Percentiles rank a stretch among this genome's conserved stretches.
Conservation (phyloP, 2,888 invertebrate genomes). For the Thera obeliscata region DNA sequence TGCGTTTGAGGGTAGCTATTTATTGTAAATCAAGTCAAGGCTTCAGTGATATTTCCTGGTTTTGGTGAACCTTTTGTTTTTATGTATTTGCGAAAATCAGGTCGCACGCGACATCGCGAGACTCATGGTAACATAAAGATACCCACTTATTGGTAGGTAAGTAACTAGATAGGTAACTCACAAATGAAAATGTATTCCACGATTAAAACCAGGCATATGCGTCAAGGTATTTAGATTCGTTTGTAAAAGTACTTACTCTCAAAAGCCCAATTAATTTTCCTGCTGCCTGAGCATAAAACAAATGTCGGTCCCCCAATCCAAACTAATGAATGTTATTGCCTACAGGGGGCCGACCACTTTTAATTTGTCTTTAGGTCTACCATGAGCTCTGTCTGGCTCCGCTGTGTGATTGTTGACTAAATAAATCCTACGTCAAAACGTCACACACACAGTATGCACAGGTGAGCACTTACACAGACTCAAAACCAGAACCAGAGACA, state of each 20-base stretch:
- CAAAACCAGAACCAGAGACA: no score
- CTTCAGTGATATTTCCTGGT: neutral
- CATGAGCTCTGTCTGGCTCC: no score
- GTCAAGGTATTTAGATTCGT: no score
- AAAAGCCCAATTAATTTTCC: neutral
- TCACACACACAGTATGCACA: no score
- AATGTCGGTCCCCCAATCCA: neutral
- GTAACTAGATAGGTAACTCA: neutral
- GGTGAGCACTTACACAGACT: no score
- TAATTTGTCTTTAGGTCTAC: neutral
- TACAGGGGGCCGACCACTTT: slow-evolving; percentile 3
- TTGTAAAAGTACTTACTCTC: neutral
- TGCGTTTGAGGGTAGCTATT: neutral
- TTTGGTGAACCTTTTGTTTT: slow-evolving; percentile 4
- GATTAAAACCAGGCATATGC: no score
- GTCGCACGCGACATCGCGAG: slow-evolving; percentile 6
- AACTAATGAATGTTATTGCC: slow-evolving; percentile 5
- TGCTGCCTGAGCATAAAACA: neutral
- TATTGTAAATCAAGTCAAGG: neutral
- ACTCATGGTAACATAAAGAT: neutral
- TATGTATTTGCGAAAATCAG: slow-evolving; percentile 9
- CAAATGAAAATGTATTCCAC: neutral
- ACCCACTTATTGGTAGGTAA: neutral
- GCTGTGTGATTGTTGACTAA: no score
- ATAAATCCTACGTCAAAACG: no score